These are phyloP conservation scores for Actinia tenebrosa DNA, from an alignment of 64 coral and sea anemone genomes.

Conservation along the genomic window DNA sequence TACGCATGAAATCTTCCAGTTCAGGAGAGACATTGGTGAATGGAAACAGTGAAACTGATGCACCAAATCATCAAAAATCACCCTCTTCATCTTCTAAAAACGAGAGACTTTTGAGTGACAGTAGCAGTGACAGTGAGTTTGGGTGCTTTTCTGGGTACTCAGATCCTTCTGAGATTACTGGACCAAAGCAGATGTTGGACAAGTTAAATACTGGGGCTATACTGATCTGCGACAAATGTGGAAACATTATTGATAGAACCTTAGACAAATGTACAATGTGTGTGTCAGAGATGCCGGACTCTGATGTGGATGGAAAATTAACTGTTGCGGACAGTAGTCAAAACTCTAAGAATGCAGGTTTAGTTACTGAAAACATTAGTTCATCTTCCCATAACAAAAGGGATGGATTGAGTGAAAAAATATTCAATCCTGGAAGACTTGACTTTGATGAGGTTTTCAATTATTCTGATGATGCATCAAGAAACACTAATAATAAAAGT, in stretches of 20 bases:
- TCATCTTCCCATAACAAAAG: neutral
- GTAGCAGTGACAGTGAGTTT: constrained; percentile 54
- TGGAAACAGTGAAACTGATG: neutral
- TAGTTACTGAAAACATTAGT: neutral
- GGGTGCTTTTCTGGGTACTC: constrained; percentile 50
- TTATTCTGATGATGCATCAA: neutral
- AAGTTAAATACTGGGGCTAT: constrained; percentile 22
- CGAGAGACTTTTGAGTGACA: constrained; percentile 30
- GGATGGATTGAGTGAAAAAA: neutral
- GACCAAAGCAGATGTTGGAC: constrained; percentile 12
- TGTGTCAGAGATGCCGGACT: neutral
- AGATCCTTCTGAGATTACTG: constrained; percentile 1
- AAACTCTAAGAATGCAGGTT: neutral
- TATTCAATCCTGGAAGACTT: constrained; percentile 14
- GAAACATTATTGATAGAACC: constrained; percentile 5
- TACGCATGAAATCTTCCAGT: constrained; percentile 68
- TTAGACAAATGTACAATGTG: neutral
- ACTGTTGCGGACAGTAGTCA: neutral
- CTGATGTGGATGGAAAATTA: neutral
- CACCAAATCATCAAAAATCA: neutral
- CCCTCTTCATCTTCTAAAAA: neutral
- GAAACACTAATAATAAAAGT: neutral
- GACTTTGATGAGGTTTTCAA: constrained; percentile 16
- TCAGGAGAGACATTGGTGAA: constrained; percentile 2
- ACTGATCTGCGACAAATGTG: constrained; percentile 60